These are phyloP conservation scores for Strongylocentrotus purpuratus DNA, from an alignment of 35 echinoderm and acorn worm genomes.

Conservation along the genomic window DNA sequence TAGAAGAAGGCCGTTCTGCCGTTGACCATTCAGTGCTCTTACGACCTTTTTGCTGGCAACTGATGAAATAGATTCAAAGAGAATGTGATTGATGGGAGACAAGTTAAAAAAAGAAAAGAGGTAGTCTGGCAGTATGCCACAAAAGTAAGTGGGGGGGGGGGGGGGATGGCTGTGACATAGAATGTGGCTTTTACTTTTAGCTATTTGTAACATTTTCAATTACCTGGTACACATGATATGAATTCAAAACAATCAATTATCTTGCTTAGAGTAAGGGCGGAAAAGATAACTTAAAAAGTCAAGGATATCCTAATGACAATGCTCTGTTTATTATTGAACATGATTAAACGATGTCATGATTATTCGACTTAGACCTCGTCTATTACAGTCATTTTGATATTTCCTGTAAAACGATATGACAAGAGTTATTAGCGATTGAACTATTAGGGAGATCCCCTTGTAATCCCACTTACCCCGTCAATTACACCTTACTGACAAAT, in stretches of 20 bases:
- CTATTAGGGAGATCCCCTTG: not conserved
- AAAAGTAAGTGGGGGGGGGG: not conserved
- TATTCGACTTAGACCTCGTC: not conserved
- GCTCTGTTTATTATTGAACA: not conserved
- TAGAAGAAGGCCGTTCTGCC: too few relatives aligned
- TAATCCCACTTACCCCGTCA: not conserved
- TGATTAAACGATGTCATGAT: not conserved
- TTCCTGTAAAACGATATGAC: not conserved
- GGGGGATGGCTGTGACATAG: too few relatives aligned
- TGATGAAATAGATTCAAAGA: not conserved
- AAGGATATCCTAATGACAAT: not conserved
- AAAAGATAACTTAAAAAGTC: not conserved
- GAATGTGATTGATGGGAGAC: not conserved
- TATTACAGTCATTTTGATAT: not conserved
- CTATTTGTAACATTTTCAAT: not conserved
- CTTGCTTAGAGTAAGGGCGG: not conserved
- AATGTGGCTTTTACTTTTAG: too few relatives aligned
- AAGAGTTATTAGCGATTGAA: not conserved
- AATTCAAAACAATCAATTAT: not conserved
- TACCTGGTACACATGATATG: not conserved
- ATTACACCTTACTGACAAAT: not conserved
- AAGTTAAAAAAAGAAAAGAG: not conserved
- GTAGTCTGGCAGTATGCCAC: not conserved
- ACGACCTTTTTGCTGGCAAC: too few relatives aligned
- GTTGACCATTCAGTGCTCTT: too few relatives aligned